Evolutionary conservation across 37 sponge, comb jelly and placozoan species (phyloP).

Genomic region (Spongilla lacustris): DNA sequence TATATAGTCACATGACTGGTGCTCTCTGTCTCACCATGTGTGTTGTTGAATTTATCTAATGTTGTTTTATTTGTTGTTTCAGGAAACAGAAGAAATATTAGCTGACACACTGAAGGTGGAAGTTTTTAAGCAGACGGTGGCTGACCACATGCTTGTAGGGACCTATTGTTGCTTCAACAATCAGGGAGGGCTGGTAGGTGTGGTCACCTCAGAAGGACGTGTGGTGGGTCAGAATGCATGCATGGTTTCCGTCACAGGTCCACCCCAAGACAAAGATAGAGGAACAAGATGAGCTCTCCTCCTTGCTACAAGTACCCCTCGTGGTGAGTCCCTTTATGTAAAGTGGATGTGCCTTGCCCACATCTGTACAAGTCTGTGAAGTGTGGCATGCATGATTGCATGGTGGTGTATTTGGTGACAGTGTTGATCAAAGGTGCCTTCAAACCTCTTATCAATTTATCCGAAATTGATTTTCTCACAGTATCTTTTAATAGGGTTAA

Average conservation of each 20-base stretch:
- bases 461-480: no score
- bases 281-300: conserved; percentile 98
- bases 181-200: conserved; percentile 93
- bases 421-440: no score
- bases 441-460: no score
- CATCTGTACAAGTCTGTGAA: neutral
- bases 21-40: no score
- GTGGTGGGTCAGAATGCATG: neutral
- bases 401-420: no score
- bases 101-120: conserved; percentile 92
- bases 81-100: conserved; percentile 98
- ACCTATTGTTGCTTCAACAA: conserved; percentile 94
- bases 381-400: no score
- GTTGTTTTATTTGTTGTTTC: no score
- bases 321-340: conserved; percentile 59
- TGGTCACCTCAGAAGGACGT: no score
- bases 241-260: conserved; percentile 35
- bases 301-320: conserved; percentile 98
- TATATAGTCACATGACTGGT: no score
- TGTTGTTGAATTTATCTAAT: no score
- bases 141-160: conserved; percentile 94
- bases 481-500: no score
- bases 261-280: conserved; percentile 94
- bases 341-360: neutral
- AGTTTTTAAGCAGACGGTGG: conserved; percentile 98